These are phyloP conservation scores for Corythaixoides concolor DNA, from an alignment of 2,113 vertebrate genomes.

Conservation along the genomic window DNA sequence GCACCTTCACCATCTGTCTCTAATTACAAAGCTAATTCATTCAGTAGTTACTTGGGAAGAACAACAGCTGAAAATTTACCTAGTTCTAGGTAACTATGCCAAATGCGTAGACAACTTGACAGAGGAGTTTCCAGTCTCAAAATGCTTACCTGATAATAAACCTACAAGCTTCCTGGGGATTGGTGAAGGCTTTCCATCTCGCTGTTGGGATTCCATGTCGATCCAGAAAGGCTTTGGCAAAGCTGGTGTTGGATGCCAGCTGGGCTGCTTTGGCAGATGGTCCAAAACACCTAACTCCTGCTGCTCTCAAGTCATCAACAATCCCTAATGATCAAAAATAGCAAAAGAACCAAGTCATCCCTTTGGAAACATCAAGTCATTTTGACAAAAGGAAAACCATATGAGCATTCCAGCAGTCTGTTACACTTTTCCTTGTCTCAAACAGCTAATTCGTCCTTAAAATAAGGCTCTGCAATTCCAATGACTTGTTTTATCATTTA, in stretches of 20 bases:
- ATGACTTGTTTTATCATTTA: neutral
- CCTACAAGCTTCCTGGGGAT: slow-evolving; percentile 78
- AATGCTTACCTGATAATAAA: slow-evolving; percentile 80
- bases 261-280: slow-evolving; percentile 83
- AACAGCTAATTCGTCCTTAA: neutral
- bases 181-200: slow-evolving; percentile 82
- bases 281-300: slow-evolving; percentile 84
- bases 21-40: neutral
- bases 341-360: neutral
- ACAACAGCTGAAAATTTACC: neutral
- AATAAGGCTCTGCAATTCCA: neutral
- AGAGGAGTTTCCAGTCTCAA: neutral
- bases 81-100: neutral
- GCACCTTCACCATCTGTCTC: neutral
- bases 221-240: slow-evolving; percentile 86
- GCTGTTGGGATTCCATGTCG: slow-evolving; percentile 84
- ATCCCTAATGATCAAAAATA: slow-evolving; percentile 74
- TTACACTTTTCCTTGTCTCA: neutral
- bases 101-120: neutral
- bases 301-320: slow-evolving; percentile 80
- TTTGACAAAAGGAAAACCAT: neutral
- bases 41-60: neutral
- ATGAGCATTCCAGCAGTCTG: neutral
- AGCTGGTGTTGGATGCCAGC: slow-evolving; percentile 82
- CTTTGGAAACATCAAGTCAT: neutral